phyloP scores from a whole-genome alignment of 2,797 vertebrate species.

The Rhincodon typus region DNA sequence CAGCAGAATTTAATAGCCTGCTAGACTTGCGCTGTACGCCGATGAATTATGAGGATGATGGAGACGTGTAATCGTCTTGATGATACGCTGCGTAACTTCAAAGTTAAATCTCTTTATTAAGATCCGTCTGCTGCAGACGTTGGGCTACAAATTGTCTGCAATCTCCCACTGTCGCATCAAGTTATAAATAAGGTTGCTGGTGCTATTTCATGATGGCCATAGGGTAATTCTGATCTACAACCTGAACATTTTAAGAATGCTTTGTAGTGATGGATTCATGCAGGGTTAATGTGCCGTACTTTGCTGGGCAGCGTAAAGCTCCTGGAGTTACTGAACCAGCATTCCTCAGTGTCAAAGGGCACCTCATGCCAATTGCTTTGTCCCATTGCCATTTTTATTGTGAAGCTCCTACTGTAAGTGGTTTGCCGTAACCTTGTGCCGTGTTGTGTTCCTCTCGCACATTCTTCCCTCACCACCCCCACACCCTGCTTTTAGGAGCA shows the following conservation, averaged over 20 bases:
- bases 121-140: not conserved
- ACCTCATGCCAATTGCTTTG: not conserved
- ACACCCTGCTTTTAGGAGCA: not conserved
- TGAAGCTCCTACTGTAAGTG: not conserved
- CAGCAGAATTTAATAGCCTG: not conserved
- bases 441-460: not conserved
- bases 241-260: not conserved
- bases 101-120: not conserved
- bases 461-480: too few species aligned
- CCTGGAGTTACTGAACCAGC: not conserved
- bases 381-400: not conserved
- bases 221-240: not conserved
- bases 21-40: not conserved
- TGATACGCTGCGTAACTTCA: not conserved
- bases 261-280: not conserved
- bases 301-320: not conserved
- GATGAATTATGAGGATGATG: not conserved
- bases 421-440: not conserved
- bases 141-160: not conserved
- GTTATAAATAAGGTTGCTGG: not conserved
- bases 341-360: not conserved
- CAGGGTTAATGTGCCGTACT: not conserved
- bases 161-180: not conserved
- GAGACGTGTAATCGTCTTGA: not conserved
- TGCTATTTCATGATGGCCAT: not conserved